Evolutionary conservation across 2,113 vertebrate genomes (phyloP), one percentile per base, ranked within the genome.

Genomic region (Muscicapa adusta): DNA sequence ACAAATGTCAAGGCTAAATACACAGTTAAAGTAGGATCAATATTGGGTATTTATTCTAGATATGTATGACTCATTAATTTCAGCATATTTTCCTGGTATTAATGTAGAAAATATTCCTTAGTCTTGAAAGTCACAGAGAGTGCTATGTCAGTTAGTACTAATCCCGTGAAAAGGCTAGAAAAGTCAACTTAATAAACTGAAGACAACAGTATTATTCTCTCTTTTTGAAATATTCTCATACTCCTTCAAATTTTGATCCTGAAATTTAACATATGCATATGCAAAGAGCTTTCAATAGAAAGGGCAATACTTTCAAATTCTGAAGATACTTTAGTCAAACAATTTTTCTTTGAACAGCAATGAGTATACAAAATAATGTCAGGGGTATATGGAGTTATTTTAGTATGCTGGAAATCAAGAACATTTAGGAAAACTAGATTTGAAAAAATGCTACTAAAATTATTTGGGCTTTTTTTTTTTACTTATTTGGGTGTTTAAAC

Each of bases 1-100:
- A 93, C 92, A 96, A 89, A 92, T 93, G 88, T 94, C 97, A 97
- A 96, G 94, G 97, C 91, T 93, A 89, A 95, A 77, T 83, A 93
- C 66, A 97, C 82, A 97, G 68, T 50, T 78, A 84, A 93, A 77
- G 63, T 62, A 85, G 56, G 84, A 96, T 97, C 94, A 79, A 96
- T 97, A 94, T 6, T 42, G 58, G 34, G 26, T 87, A 76, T 93
- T 93, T 96, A 91, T 85, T 94, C 82, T 94, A 86, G 80, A 91
- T 67, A 94, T 0, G 14, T 70, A 90, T n/a, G 73, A 84, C 80
- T 83, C 79, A 81, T 81, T 65, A 72, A 84, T 91, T 90, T 96
- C 90, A 93, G 92, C 63, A 67, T 87, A 92, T 94, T 88, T 94
- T 93, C 88, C 88, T 85, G 53, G 66, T 79, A 71, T 89, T 79